A percentile compares a stretch with the other conserved stretches of the same genome.
Conservation (phyloP, 1,140 invertebrate species). For the Vollenhovia emeryi region DNA sequence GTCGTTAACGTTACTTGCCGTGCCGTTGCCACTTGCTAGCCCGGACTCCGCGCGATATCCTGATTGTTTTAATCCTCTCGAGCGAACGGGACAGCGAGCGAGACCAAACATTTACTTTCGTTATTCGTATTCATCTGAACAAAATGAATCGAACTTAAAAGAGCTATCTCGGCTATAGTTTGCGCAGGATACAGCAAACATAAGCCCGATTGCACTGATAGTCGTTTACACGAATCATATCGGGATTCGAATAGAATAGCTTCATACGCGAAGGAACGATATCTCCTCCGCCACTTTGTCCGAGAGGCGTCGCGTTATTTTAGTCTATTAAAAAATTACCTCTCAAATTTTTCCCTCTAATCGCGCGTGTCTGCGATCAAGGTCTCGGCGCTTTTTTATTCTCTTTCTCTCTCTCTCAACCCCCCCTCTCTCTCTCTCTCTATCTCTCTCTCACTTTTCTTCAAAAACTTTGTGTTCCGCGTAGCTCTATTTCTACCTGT, state of each 20-base stretch:
- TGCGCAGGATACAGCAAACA: conserved; percentile 52
- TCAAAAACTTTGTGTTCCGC: background rate
- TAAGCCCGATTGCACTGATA: conserved; percentile 39
- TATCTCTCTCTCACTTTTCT: no score
- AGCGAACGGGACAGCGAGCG: conserved; percentile 8
- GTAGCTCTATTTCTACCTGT: background rate
- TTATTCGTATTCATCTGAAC: conserved; percentile 54
- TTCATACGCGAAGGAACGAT: background rate
- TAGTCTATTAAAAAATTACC: conserved; percentile 8
- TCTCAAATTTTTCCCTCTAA: background rate
- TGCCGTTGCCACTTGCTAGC: background rate
- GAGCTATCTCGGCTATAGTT: conserved; percentile 35
- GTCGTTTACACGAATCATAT: conserved; percentile 37
- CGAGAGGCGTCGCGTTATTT: background rate
- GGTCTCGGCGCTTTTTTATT: no score
- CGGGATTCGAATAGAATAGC: conserved; percentile 5
- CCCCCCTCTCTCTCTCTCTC: no score
- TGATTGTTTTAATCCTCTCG: conserved; percentile 50
- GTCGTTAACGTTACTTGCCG: conserved; percentile 54
- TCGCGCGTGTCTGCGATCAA: background rate
- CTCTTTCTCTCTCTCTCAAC: no score
- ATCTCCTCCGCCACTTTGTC: background rate
- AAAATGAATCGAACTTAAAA: conserved; percentile 57
- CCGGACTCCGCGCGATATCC: conserved; percentile 2
- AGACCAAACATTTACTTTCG: conserved; percentile 54